Base-by-base conservation (phyloP, 2,113 vertebrate genomes). In the Gyps fulvus region DNA sequence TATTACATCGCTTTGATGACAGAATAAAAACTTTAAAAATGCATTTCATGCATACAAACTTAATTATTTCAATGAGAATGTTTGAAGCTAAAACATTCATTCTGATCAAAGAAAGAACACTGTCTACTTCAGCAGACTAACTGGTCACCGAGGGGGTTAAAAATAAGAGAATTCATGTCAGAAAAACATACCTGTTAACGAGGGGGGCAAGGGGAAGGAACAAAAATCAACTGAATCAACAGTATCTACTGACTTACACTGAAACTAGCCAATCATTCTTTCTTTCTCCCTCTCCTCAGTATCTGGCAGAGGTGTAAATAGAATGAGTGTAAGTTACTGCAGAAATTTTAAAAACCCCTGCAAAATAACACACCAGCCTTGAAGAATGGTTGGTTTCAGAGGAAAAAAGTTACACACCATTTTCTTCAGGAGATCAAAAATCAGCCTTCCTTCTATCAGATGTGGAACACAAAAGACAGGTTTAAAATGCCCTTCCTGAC, bases 1-100 rank as follows among this genome's bases (percentile, higher is more conserved):
- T 31, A 59, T 5, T 42, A n/a, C 19, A 55, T n/a, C 55, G 31
- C 22, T n/a, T 65, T 1, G 0, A 45, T 10, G 4, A 9, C 50
- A 83, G 31, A 93, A 54, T 31, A 58, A 70, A 38, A 59, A 27
- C 25, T 47, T 66, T 7, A 25, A 65, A 70, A 62, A 8, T 38
- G 38, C 38, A 79, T 38, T 74, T 59, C 58, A 78, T 21, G n/a
- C 18, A 36, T 10, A 12, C 8, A 58, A 42, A 47, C 14, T 4
- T 49, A 22, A 20, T 29, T 80, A 55, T 32, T 83, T 74, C 49
- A 59, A 2, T 38, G 17, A 32, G 21, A 72, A 58, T 2, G 9
- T 49, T 3, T 66, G 47, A 84, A 43, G 16, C 6, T 34, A 65
- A 70, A 54, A 49, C 38, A 58, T 40, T 57, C 8, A 29, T 66